A percentile compares a stretch with the other conserved stretches of the same genome.
These are phyloP conservation scores for Nemoura dubitans DNA, from an alignment of 2,888 invertebrate species.

Conservation along the genomic window DNA sequence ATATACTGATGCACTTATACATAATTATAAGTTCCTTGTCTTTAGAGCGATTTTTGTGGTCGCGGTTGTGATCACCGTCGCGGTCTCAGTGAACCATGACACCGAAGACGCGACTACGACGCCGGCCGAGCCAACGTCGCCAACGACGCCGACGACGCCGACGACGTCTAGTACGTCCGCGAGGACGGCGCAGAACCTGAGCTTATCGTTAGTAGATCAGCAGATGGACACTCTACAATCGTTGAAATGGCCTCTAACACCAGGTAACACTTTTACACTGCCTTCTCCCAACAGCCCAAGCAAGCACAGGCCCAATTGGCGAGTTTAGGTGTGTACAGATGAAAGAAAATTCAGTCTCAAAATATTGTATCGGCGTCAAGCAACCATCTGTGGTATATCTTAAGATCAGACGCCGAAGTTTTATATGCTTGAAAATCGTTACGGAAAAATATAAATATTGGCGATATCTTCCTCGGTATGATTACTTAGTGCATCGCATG, in stretches of 20 bases:
- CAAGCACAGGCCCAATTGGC: too few species aligned
- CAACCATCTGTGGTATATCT: too few species aligned
- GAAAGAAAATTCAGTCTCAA: too few species aligned
- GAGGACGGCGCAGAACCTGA: constrained; percentile 40
- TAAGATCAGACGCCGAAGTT: too few species aligned
- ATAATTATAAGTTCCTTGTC: neutral
- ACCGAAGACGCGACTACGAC: constrained; percentile 51
- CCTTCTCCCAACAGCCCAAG: too few species aligned
- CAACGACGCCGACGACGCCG: constrained; percentile 48
- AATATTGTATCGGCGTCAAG: too few species aligned
- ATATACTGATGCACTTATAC: too few species aligned
- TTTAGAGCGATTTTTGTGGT: constrained; percentile 64
- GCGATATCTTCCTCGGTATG: too few species aligned
- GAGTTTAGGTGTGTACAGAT: too few species aligned
- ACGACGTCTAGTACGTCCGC: constrained; percentile 37
- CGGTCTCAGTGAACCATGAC: constrained; percentile 61
- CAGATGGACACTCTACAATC: constrained; percentile 56
- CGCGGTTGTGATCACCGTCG: constrained; percentile 64
- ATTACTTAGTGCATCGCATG: too few species aligned
- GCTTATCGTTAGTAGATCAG: constrained; percentile 38
- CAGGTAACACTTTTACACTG: constrained; percentile 58
- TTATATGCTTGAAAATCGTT: too few species aligned
- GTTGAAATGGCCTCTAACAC: constrained; percentile 60
- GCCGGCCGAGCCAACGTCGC: constrained; percentile 53
- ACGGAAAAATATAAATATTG: too few species aligned